Percentiles rank a stretch among this genome's conserved stretches.
Conservation (phyloP, 2,113 vertebrate species). For the Ifrita kowaldi region DNA sequence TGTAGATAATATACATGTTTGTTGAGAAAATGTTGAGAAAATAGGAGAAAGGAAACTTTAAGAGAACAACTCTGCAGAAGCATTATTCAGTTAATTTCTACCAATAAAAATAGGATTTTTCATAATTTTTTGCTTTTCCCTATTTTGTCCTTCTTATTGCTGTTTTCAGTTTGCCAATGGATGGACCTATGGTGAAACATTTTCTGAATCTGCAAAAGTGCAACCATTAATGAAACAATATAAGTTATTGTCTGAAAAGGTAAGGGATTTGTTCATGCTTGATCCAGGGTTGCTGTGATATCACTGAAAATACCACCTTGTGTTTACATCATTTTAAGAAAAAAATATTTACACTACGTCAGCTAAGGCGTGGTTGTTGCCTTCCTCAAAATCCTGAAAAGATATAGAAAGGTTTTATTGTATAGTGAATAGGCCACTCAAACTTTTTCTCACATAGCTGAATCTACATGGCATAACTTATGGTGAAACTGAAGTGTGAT, state of each 20-base stretch:
- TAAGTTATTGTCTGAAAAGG: slow-evolving; percentile 91
- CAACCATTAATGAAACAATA: slow-evolving; percentile 91
- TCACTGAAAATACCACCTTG: background rate
- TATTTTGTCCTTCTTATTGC: background rate
- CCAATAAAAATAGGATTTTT: background rate
- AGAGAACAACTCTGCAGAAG: background rate
- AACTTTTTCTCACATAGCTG: background rate
- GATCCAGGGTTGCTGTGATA: background rate
- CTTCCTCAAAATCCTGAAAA: background rate
- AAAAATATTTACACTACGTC: fast-evolving
- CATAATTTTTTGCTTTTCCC: background rate
- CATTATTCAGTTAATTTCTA: background rate
- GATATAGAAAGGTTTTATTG: background rate
- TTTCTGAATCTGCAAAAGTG: slow-evolving; percentile 86
- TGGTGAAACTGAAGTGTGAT: background rate
- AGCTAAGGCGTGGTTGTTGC: background rate
- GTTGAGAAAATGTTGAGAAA: background rate
- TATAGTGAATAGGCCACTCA: background rate
- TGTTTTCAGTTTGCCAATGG: slow-evolving; percentile 84
- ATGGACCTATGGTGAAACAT: slow-evolving; percentile 88
- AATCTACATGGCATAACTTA: background rate
- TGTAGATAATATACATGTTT: background rate
- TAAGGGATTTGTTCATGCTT: slow-evolving; percentile 48
- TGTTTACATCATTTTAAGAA: background rate
- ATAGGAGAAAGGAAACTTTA: background rate